Percentiles rank a stretch among this genome's conserved stretches.
phyloP scores from a whole-genome alignment of 2,113 vertebrate species.

The Hippocampus zosterae region DNA sequence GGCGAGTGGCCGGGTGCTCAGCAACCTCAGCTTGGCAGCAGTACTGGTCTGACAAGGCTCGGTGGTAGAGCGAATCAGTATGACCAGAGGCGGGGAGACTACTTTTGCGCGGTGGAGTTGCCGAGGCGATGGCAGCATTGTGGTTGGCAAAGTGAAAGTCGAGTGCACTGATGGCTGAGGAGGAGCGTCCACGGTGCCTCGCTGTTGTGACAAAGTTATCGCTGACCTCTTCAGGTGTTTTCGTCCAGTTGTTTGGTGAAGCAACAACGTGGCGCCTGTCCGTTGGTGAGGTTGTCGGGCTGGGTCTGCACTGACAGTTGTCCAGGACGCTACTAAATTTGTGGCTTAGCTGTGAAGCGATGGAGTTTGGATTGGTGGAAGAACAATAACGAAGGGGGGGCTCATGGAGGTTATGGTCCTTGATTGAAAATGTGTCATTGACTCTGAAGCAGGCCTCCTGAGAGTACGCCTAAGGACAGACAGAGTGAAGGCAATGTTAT shows the following conservation, averaged over 20 bases:
- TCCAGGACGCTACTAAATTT: slow-evolving; percentile 45
- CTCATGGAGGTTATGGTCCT: slow-evolving; percentile 80
- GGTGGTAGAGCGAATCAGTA: slow-evolving; percentile 71
- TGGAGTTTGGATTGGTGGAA: slow-evolving; percentile 60
- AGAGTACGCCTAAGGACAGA: slow-evolving; percentile 79
- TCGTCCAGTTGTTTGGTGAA: slow-evolving; percentile 34
- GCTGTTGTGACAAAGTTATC: slow-evolving; percentile 5
- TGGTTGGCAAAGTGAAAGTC: slow-evolving; percentile 74
- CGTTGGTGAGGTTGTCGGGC: slow-evolving; percentile 39
- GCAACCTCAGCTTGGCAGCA: slow-evolving; percentile 75
- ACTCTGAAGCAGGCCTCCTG: slow-evolving; percentile 89
- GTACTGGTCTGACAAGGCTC: slow-evolving; percentile 86
- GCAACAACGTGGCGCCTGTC: slow-evolving; percentile 43
- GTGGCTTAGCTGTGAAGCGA: slow-evolving; percentile 40
- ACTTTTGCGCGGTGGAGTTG: slow-evolving; percentile 55
- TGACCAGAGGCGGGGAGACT: slow-evolving; percentile 39
- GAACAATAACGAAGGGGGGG: slow-evolving; percentile 78
- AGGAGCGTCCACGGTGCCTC: slow-evolving; percentile 42
- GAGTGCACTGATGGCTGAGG: slow-evolving; percentile 63
- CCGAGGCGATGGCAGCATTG: slow-evolving; percentile 72
- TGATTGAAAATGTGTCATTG: slow-evolving; percentile 80
- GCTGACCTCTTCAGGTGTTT: slow-evolving; percentile 28
- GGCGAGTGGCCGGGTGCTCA: slow-evolving; percentile 75
- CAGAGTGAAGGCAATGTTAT: slow-evolving; percentile 4
- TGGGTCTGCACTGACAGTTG: slow-evolving; percentile 57